Evolutionary conservation across 1,140 invertebrate species (phyloP), one percentile per base, ranked within the genome.

Genomic region (Caenorhabditis tropicalis): DNA sequence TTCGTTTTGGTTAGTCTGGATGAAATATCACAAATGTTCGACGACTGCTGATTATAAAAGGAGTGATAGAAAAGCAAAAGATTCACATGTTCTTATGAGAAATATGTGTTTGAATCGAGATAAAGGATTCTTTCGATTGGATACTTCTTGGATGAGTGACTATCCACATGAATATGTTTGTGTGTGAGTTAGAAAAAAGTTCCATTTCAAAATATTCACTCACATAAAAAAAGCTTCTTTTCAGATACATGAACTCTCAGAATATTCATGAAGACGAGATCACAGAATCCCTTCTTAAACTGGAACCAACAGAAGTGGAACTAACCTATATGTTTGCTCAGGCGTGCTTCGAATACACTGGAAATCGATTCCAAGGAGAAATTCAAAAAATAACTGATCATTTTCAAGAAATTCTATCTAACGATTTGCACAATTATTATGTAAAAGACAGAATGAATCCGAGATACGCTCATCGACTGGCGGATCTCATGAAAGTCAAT

Each of bases 371-470:
- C 19, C 58, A 65, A n/a, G 58, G 58, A 19, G 31, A 65, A 10
- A 65, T 65, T 65, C 29, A 27, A 4, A 65, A n/a, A 65, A 21
- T 65, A 12, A 36, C 58, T 3, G 58, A 65, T 15, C 21, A 21
- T 7, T 65, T 65, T 36, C 16, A 33, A 65, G 29, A 65, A 19
- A 65, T 65, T 33, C 19, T 65, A 7, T 15, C 58, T 0, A 65
- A 65, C 19, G 58, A 65, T 19, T n/a, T 65, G 19, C 58, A 65
- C 36, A 21, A 65, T 65, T 65, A 65, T 36, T 65, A 65, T 65
- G 58, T 65, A 6, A 31, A 33, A 4, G 58, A 65, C 3, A 21
- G 6, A n/a, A 36, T 19, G 1, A 21, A 21, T 1, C 58, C 58
- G 29, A 65, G 58, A 65, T 65, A 65, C 16, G 33, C 24, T 7